Percentiles rank a stretch among this genome's conserved stretches.
Evolutionary conservation across 1,140 invertebrate species (phyloP).

Genomic region (Contarinia nasturtii): DNA sequence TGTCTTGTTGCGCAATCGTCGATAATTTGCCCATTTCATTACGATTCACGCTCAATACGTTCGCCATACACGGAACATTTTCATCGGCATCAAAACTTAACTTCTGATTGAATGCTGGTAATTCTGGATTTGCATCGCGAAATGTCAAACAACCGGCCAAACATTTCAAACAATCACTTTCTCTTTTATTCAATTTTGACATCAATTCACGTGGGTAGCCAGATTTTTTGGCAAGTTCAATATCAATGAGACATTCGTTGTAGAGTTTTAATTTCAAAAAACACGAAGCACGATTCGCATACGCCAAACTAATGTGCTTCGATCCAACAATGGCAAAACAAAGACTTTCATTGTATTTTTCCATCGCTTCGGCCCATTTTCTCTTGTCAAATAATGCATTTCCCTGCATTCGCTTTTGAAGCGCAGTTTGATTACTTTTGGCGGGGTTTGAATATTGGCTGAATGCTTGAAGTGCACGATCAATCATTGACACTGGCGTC

Average conservation of each 20-base stretch:
- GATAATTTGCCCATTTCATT: conserved; percentile 37
- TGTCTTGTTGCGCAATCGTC: conserved; percentile 38
- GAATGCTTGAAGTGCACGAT: background rate
- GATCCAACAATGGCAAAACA: conserved; percentile 9
- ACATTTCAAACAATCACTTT: conserved; percentile 25
- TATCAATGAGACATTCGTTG: conserved; percentile 21
- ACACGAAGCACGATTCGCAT: conserved; percentile 25
- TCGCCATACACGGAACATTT: conserved; percentile 33
- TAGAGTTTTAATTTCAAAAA: conserved; percentile 21
- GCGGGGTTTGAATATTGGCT: background rate
- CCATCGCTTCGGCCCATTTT: background rate
- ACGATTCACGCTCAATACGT: conserved; percentile 34
- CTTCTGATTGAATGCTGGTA: conserved; percentile 16
- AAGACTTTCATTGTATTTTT: conserved; percentile 13
- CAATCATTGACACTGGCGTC: background rate
- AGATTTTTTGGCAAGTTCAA: conserved; percentile 13
- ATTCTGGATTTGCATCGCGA: conserved; percentile 10
- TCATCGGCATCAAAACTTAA: conserved; percentile 24
- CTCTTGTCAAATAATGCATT: background rate
- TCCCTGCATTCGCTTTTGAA: background rate
- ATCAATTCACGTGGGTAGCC: conserved; percentile 11
- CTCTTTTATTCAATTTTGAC: conserved; percentile 1
- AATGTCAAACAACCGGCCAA: conserved; percentile 10
- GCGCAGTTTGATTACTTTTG: conserved; percentile 10
- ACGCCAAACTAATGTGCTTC: conserved; percentile 16